These are phyloP conservation scores for Cabera pusaria DNA, from an alignment of 2,888 invertebrate species.

Conservation along the genomic window DNA sequence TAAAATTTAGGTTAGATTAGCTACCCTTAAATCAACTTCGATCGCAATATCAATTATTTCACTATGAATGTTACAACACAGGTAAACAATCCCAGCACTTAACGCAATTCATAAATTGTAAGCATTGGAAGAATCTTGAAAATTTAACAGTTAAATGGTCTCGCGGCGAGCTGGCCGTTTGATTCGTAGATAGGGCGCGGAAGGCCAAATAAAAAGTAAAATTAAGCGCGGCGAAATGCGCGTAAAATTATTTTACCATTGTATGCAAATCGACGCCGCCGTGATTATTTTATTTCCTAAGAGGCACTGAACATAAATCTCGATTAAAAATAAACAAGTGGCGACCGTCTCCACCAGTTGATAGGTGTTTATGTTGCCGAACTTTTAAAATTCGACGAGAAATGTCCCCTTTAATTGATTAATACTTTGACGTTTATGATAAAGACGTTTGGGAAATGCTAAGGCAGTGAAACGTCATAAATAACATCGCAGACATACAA, in stretches of 20 bases:
- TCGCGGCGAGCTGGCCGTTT: slow-evolving; percentile 65
- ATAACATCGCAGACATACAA: slow-evolving; percentile 55
- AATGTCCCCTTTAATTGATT: slow-evolving; percentile 39
- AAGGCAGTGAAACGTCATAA: slow-evolving; percentile 45
- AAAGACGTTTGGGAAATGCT: slow-evolving; percentile 40
- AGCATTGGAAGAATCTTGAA: slow-evolving; percentile 75
- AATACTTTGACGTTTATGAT: slow-evolving; percentile 45
- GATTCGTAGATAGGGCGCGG: slow-evolving; percentile 81
- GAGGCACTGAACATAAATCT: slow-evolving; percentile 78
- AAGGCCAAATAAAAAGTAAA: slow-evolving; percentile 81
- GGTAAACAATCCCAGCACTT: slow-evolving; percentile 19
- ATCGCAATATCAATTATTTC: no score
- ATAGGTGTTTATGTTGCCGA: slow-evolving; percentile 59
- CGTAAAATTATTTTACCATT: slow-evolving; percentile 84
- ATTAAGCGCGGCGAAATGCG: slow-evolving; percentile 82
- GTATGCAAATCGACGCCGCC: slow-evolving; percentile 79
- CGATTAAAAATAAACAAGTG: slow-evolving; percentile 58
- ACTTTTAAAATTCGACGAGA: slow-evolving; percentile 31
- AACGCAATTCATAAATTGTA: slow-evolving; percentile 42
- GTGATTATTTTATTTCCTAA: slow-evolving; percentile 84
- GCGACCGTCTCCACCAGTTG: slow-evolving; percentile 56
- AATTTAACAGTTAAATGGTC: slow-evolving; percentile 78
- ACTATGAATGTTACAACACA: no score
- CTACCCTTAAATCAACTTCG: no score
- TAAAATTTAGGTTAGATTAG: no score